Evolutionary conservation across 2,797 vertebrate species (phyloP).

Genomic region (Monodelphis domestica): DNA sequence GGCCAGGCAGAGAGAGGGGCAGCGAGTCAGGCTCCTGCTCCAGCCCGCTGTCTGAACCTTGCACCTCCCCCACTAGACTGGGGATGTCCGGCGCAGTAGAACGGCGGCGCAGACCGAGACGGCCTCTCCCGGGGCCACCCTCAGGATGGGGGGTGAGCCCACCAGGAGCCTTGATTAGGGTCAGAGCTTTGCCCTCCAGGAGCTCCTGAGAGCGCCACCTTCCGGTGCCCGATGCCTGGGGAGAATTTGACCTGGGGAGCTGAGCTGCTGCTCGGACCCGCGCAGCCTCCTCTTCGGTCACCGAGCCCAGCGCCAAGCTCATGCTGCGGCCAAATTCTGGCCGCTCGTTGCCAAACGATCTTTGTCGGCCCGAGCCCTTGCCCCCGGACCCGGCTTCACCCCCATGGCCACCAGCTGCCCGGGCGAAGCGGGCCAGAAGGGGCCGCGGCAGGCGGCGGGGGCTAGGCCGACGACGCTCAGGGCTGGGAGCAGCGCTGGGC

Average conservation of each 20-base stretch:
- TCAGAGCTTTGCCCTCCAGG: constrained; percentile 67
- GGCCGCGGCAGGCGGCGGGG: constrained; percentile 80
- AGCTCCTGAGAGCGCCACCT: constrained; percentile 77
- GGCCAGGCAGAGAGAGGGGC: constrained; percentile 46
- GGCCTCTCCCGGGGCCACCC: constrained; percentile 58
- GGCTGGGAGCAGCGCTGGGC: constrained; percentile 69
- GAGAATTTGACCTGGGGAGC: constrained; percentile 63
- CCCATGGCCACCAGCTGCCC: constrained; percentile 57
- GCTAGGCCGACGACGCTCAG: constrained; percentile 71
- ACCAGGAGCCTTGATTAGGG: constrained; percentile 58
- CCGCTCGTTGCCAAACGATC: constrained; percentile 69
- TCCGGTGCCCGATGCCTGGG: constrained; percentile 71
- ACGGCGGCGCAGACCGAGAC: constrained; percentile 77
- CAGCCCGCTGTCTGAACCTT: constrained; percentile 40
- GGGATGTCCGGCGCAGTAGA: constrained; percentile 82
- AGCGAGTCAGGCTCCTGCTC: constrained; percentile 67
- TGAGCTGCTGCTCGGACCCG: constrained; percentile 71
- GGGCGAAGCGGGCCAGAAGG: constrained; percentile 78
- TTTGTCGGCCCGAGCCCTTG: constrained; percentile 62
- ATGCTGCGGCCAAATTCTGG: constrained; percentile 75
- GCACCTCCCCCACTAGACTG: constrained; percentile 72
- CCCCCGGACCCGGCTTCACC: constrained; percentile 26
- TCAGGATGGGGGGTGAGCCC: constrained; percentile 72
- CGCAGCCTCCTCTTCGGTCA: constrained; percentile 77
- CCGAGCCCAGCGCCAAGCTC: constrained; percentile 73